Base-by-base conservation (phyloP, 2,113 vertebrate species). In the Takifugu flavidus region DNA sequence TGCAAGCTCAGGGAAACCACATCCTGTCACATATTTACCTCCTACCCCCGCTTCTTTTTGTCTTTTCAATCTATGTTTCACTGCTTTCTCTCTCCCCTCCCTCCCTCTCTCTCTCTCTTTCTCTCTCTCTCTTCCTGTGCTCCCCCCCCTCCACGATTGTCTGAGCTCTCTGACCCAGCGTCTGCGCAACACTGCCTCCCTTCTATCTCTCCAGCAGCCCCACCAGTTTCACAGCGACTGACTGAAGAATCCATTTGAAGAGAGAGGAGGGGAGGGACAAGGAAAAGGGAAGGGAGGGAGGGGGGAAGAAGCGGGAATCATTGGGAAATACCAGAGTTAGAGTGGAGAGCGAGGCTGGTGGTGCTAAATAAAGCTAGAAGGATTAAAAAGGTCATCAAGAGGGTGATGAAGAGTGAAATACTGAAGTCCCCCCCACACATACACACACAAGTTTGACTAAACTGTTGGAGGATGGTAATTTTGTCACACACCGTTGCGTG, bases 1-100 rank as follows among this genome's bases (percentile, higher is more conserved):
- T 88, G 89, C 87, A 90, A 89, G 91, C 90, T 91, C 88, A 90
- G 87, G 81, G 81, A 89, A 91, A 92, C 88, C 91, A 92, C 91
- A 92, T 93, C 92, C 90, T 92, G 90, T 90, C 87, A 86, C 86
- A 87, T 86, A 80, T 87, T 74, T 62, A 70, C 79, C 81, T 76
- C 78, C 72, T 78, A 70, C 78, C 65, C 61, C 29, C 65, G 66
- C 34, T 49, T 49, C 49, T 53, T 11, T 66, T 25, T 8, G n/a
- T 49, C 25, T 44, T 39, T 57, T 66, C 47, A 43, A 0, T 49
- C 58, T 72, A 3, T 66, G 53, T 64, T 0, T 68, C 54, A 78
- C 2, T 74, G 59, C 53, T 60, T 54, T 66, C 55, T 68, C 31
- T 75, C 26, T 55, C 59, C 61, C 63, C 55, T 68, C 31, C 66